Base-by-base conservation (phyloP, 2,888 invertebrate genomes). In the Luffia ferchaultella region DNA sequence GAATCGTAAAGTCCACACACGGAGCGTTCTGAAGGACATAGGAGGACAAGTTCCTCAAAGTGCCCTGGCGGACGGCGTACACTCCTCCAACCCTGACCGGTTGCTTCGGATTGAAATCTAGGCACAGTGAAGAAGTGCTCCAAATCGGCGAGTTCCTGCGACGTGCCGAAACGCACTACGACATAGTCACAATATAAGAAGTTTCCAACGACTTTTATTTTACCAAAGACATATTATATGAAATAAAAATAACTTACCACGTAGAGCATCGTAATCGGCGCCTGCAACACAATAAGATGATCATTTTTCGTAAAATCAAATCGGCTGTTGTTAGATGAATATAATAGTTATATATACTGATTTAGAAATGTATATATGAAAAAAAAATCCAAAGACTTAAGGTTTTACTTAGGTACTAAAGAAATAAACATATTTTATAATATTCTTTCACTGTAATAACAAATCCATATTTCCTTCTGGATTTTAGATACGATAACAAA, bases 121-220 rank as follows among this genome's bases (percentile, higher is more conserved):
- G 84, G 84, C 12, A 85, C 71, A n/a, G 62, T 64, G 66, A 64
- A 85, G 67, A 84, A 85, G 62, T 83, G 78, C 46, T 82, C 75
- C 54, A 64, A 65, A 55, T 80, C 74, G 0, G 70, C 73, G 1
- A 84, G 58, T 0, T 82, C 78, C 46, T 73, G 72, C 1, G 84
- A 73, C 77, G 77, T 82, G 2, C 83, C 84, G 57, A 82, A 80
- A 55, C 74, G 83, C 0, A 76, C 85, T 85, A 56, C 18, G 42
- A 47, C 20, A 18, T 17, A 42, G 16, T 5, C 7, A 42, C 7
- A 2, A 16, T 42, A 2, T 2, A 3, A 18, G 42, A 17, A 48
- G 19, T 20, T 16, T 46, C 30, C n/a, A 12, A 2, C 15, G 2
- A 16, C 20, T 16, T 9, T 9, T 20, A 17, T 20, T 20, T 2